Evolutionary conservation across 2,888 invertebrate species (phyloP), one percentile per base, ranked within the genome.

Genomic region (Choristoneura rosaceana): DNA sequence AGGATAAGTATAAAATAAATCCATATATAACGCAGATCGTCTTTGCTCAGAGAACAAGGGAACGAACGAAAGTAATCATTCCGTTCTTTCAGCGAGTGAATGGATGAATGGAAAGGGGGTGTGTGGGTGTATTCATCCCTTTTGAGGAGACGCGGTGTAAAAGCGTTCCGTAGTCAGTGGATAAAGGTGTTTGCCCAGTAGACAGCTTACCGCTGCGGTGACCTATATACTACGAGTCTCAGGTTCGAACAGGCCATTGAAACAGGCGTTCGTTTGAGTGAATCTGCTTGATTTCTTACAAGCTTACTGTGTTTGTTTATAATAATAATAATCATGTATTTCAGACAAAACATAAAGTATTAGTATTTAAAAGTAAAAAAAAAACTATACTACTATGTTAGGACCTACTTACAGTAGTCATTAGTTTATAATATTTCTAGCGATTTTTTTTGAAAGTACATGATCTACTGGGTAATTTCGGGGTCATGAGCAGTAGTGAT

Each of bases 21-120:
- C 73, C 73, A 73, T 69, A 52, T 73, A 64, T 69, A 68, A 68
- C 68, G 47, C 58, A 69, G 50, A 73, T 71, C 71, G 47, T 58
- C 70, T 63, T 67, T 67, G 55, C 69, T 59, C 17, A 43, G 64
- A 45, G 71, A 73, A 73, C 73, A 73, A 73, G 64, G 45, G 73
- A 69, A 64, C 43, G 68, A 68, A 69, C 64, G 73, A 69, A 73
- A 73, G 73, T 73, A 73, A 69, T 73, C 73, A 73, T 73, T 73
- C 73, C 59, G 73, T 69, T 73, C 69, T 73, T 69, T 73, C 73
- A 69, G 50, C 69, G 64, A 69, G 73, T 73, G 73, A 73, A 73
- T 73, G 69, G 73, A 69, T 73, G 73, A 73, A 73, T 73, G 63
- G 68, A 68, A 70, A 73, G 69, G 73, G 69, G 64, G 70, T 52